These are phyloP conservation scores for Ethmia dodecea DNA, from an alignment of 2,888 invertebrate genomes.

Conservation along the genomic window DNA sequence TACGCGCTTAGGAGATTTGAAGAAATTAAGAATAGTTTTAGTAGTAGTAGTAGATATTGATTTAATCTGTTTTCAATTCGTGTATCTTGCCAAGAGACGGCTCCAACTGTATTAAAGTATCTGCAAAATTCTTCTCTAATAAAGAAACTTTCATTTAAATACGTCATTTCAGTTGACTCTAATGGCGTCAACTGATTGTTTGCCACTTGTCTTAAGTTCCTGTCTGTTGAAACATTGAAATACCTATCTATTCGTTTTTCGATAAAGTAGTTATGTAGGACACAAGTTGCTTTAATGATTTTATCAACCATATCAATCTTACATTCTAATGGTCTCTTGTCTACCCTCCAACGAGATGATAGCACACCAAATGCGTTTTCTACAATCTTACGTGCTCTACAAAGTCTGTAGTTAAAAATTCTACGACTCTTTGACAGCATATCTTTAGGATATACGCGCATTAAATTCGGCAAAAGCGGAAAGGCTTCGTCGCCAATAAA, in stretches of 20 bases:
- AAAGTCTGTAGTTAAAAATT: conserved; percentile 11
- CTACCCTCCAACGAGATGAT: conserved; percentile 7
- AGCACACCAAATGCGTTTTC: conserved; percentile 7
- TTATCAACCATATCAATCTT: conserved; percentile 6
- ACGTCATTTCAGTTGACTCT: not conserved
- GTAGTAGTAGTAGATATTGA: too few relatives aligned
- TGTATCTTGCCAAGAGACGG: conserved; percentile 6
- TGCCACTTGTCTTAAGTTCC: not conserved
- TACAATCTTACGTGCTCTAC: conserved; percentile 11
- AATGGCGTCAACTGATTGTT: not conserved
- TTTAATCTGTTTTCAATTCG: not conserved
- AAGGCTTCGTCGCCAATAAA: conserved; percentile 18
- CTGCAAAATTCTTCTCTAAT: conserved; percentile 12
- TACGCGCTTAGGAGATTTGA: too few relatives aligned
- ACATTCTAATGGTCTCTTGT: conserved; percentile 10
- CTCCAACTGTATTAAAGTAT: conserved; percentile 10
- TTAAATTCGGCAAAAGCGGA: conserved; percentile 12
- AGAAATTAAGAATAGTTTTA: too few relatives aligned
- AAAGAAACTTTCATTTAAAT: conserved; percentile 5
- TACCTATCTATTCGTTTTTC: not conserved
- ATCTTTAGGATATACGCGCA: conserved; percentile 11
- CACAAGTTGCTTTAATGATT: conserved; percentile 8
- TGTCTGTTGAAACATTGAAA: not conserved
- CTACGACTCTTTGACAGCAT: not conserved
- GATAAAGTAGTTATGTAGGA: conserved; percentile 5